phyloP scores from a whole-genome alignment of 2,797 vertebrate species.

The Limnodromus scolopaceus region DNA sequence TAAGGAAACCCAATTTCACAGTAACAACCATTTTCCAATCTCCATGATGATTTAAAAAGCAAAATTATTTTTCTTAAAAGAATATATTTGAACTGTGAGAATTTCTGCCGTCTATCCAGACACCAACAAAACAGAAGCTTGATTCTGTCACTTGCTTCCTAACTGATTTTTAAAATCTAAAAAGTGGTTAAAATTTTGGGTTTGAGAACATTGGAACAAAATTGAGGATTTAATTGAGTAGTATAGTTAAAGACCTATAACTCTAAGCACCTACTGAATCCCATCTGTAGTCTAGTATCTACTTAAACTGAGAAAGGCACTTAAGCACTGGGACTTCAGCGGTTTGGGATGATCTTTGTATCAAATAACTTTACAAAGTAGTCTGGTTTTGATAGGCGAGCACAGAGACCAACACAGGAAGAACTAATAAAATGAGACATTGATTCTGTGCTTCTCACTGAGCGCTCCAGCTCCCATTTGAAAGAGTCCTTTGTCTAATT shows the following conservation, averaged over 20 bases:
- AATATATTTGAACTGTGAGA: neutral
- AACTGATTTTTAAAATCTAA: neutral
- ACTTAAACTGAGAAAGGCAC: neutral
- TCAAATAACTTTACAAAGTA: neutral
- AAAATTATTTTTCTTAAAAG: neutral
- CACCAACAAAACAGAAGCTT: neutral
- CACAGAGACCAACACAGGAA: neutral
- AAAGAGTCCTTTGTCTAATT: neutral
- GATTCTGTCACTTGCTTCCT: neutral
- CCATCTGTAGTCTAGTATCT: neutral
- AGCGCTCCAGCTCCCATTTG: neutral
- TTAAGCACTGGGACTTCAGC: neutral
- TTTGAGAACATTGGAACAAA: neutral
- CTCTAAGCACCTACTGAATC: neutral
- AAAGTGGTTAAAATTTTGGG: neutral
- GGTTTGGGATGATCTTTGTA: neutral
- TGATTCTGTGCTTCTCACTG: neutral
- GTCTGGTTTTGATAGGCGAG: neutral
- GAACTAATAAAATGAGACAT: neutral
- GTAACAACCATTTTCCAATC: neutral
- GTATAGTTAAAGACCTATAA: neutral
- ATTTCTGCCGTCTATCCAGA: neutral
- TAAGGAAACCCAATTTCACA: neutral
- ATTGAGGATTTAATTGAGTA: neutral
- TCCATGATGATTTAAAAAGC: neutral